These are phyloP conservation scores for Rhinatrema bivittatum DNA, from an alignment of 2,797 vertebrate genomes.

Conservation along the genomic window DNA sequence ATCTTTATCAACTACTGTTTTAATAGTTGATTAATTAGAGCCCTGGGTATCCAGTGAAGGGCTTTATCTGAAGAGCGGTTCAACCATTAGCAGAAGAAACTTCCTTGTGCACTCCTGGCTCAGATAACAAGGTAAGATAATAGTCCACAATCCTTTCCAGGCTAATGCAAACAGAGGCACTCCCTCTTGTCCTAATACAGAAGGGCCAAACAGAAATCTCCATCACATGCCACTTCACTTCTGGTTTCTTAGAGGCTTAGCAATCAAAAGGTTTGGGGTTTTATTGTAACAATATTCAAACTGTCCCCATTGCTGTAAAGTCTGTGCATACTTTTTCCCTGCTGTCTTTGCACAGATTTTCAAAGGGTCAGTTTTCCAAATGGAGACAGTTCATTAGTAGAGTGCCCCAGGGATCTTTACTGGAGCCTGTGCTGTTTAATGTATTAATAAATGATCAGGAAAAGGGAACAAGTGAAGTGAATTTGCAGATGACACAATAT, in stretches of 20 bases:
- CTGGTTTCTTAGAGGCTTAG: conserved; percentile 25
- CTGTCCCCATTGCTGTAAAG: too few species aligned
- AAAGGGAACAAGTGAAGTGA: too few species aligned
- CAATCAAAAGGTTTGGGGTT: too few species aligned
- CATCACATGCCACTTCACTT: conserved; percentile 9
- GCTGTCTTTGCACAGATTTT: too few species aligned
- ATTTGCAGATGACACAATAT: too few species aligned
- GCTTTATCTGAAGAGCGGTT: conserved; percentile 71
- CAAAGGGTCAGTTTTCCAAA: too few species aligned
- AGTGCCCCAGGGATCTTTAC: too few species aligned
- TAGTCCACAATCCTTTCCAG: conserved; percentile 60
- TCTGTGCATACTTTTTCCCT: too few species aligned
- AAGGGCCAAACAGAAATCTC: conserved; percentile 29
- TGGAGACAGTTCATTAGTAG: too few species aligned
- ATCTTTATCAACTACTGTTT: conserved; percentile 70
- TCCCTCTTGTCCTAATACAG: conserved; percentile 54
- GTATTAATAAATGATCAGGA: too few species aligned
- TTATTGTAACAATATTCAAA: too few species aligned
- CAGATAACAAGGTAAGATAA: conserved; percentile 74
- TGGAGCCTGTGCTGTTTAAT: too few species aligned
- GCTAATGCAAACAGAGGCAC: conserved; percentile 69
- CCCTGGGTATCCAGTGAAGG: conserved; percentile 52
- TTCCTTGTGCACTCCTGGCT: conserved; percentile 64
- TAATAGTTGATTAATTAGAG: conserved; percentile 75
- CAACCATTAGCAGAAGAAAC: conserved; percentile 70